Percentiles rank a stretch among this genome's conserved stretches.
Evolutionary conservation across 1,140 invertebrate species (phyloP).

Genomic region (Cydia splendana): DNA sequence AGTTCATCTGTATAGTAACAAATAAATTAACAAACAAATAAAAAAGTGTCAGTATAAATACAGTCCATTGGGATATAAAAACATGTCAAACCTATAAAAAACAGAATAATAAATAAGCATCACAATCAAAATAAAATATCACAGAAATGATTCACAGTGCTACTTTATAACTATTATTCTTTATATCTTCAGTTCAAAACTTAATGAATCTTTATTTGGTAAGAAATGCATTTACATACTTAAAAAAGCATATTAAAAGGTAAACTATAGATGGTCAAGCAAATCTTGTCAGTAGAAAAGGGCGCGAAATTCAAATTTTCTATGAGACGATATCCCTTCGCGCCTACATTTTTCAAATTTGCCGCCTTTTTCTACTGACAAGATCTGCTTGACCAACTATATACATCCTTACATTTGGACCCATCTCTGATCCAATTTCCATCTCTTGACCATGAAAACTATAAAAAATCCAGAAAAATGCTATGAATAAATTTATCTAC

Average conservation of each 20-base stretch:
- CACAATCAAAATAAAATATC: slow-evolving; percentile 31
- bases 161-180: slow-evolving; percentile 13
- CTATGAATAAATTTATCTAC: neutral
- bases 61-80: neutral
- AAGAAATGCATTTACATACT: slow-evolving; percentile 26
- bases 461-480: slow-evolving; percentile 2
- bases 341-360: too few relatives aligned
- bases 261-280: too few relatives aligned
- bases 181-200: neutral
- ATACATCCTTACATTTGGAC: slow-evolving; percentile 23
- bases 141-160: slow-evolving; percentile 28
- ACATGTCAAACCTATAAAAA: slow-evolving; percentile 6
- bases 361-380: too few relatives aligned
- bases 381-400: too few relatives aligned
- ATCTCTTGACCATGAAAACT: neutral
- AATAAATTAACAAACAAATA: slow-evolving; percentile 10
- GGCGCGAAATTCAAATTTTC: too few relatives aligned
- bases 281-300: too few relatives aligned
- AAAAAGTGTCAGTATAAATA: neutral
- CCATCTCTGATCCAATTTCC: slow-evolving; percentile 13
- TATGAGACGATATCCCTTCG: too few relatives aligned
- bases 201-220: slow-evolving; percentile 6
- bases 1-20: neutral
- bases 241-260: neutral
- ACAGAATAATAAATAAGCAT: slow-evolving; percentile 24